A percentile compares a stretch with the other conserved stretches of the same genome.
phyloP scores from a whole-genome alignment of 2,888 invertebrate species.

The Adela reaumurella region DNA sequence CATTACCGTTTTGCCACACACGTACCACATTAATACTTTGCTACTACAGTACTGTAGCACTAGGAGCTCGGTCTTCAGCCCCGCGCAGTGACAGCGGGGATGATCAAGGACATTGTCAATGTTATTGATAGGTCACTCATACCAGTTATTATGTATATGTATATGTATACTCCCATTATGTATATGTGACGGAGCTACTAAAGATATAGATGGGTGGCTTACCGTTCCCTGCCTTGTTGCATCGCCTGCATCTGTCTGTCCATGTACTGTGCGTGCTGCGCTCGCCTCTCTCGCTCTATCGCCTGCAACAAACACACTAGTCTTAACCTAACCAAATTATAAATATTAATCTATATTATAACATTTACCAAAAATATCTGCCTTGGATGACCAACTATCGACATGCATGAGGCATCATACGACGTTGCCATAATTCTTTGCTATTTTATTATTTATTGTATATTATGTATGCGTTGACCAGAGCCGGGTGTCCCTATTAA shows the following conservation, averaged over 20 bases:
- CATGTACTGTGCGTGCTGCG: conserved; percentile 37
- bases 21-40: too few relatives aligned
- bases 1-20: too few relatives aligned
- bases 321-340: not conserved
- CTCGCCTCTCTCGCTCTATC: conserved; percentile 38
- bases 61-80: too few relatives aligned
- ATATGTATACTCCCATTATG: not conserved
- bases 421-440: too few relatives aligned
- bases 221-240: conserved; percentile 32
- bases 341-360: not conserved
- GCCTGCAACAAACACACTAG: conserved; percentile 10
- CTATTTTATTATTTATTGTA: too few relatives aligned
- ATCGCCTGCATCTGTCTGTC: conserved; percentile 28
- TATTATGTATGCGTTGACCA: too few relatives aligned
- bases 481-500: too few relatives aligned
- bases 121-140: too few relatives aligned
- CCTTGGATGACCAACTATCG: not conserved
- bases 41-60: too few relatives aligned
- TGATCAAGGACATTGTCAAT: too few relatives aligned
- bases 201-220: conserved; percentile 5
- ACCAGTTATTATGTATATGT: too few relatives aligned
- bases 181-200: not conserved
- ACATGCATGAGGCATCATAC: not conserved
- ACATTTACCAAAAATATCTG: not conserved
- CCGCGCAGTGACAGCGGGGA: too few relatives aligned